phyloP scores from a whole-genome alignment of 2,888 invertebrate species.

The Diploptera punctata region DNA sequence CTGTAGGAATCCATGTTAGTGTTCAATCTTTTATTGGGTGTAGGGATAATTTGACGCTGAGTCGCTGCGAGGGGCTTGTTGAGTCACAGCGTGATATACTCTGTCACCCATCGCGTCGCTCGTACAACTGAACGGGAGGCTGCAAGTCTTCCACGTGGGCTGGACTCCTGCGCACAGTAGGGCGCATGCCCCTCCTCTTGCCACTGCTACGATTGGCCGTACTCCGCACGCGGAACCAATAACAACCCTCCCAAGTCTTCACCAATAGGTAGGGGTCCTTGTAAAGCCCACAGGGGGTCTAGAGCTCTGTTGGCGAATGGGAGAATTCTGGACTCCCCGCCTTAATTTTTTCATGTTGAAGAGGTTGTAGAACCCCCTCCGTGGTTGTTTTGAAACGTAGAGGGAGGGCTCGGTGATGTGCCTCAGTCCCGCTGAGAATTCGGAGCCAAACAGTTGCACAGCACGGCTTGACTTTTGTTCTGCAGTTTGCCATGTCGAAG shows the following conservation, averaged over 20 bases:
- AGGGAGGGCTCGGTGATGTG: slow-evolving; percentile 10
- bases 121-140: slow-evolving; percentile 2
- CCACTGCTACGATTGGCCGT: too few species aligned
- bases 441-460: slow-evolving; percentile 16
- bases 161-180: slow-evolving; percentile 26
- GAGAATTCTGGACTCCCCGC: neutral
- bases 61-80: neutral
- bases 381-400: slow-evolving; percentile 4
- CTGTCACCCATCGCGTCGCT: neutral
- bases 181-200: slow-evolving; percentile 27
- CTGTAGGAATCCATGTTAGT: too few species aligned
- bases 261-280: slow-evolving; percentile 18
- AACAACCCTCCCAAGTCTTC: neutral
- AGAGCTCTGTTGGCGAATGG: neutral
- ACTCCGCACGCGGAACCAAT: too few species aligned
- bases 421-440: slow-evolving; percentile 35
- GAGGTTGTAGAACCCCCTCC: slow-evolving; percentile 5
- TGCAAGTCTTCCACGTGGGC: neutral
- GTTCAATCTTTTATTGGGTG: too few species aligned
- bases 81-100: neutral
- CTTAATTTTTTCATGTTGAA: neutral
- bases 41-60: too few species aligned
- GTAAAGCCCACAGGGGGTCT: slow-evolving; percentile 10
- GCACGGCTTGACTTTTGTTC: neutral
- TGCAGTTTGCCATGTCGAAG: neutral